These are phyloP conservation scores for Forbesichthys papilliferus DNA, from an alignment of 2,113 vertebrate genomes.

Conservation along the genomic window DNA sequence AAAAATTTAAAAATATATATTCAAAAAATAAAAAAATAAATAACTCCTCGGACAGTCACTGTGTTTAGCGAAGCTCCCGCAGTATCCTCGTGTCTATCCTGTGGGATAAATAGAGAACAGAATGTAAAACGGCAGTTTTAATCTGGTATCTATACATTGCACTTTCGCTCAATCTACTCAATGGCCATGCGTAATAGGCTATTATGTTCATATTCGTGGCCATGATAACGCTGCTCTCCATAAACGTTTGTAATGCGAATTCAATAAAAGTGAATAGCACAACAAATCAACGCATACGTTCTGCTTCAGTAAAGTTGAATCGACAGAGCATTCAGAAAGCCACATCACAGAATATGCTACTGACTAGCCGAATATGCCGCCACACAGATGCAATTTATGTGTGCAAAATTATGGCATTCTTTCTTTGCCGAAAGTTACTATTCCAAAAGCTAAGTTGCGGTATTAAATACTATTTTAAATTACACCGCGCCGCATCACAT, in stretches of 20 bases:
- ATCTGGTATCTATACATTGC: not conserved
- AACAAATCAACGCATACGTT: too few relatives aligned
- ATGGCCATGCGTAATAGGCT: constrained; percentile 30
- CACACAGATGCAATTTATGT: not conserved
- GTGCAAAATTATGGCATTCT: not conserved
- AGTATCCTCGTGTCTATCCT: constrained; percentile 60
- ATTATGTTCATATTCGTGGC: constrained; percentile 17
- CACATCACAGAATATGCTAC: not conserved
- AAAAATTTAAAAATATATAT: not conserved
- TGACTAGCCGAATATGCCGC: not conserved
- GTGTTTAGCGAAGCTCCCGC: constrained; percentile 47
- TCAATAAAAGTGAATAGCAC: not conserved
- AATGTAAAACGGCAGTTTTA: not conserved
- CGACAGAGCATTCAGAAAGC: too few relatives aligned
- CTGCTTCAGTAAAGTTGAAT: too few relatives aligned
- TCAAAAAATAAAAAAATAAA: not conserved
- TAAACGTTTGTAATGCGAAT: constrained; percentile 14
- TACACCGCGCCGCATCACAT: too few relatives aligned
- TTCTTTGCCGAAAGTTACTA: not conserved
- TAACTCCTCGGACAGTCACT: constrained; percentile 31
- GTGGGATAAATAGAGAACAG: constrained; percentile 33
- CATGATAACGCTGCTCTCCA: constrained; percentile 22
- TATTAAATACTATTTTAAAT: too few relatives aligned
- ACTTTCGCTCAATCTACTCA: not conserved
- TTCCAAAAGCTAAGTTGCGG: not conserved